Evolutionary conservation across 2,888 invertebrate genomes (phyloP).

Genomic region (Sylvicola cinctus): DNA sequence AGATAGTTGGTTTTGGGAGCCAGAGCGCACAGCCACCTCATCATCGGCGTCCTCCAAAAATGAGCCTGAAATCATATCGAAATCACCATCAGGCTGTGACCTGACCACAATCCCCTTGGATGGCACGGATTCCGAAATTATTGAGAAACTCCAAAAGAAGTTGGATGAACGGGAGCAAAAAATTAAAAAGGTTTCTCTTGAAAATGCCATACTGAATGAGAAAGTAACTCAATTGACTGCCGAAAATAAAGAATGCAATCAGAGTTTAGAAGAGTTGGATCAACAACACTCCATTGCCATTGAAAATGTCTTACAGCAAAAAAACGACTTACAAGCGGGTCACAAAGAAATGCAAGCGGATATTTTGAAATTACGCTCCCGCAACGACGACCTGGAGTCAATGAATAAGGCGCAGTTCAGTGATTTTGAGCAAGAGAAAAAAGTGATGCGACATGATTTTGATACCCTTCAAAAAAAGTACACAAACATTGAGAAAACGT

Average conservation of each 20-base stretch:
- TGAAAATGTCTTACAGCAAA: constrained; percentile 32
- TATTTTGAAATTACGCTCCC: too few species aligned
- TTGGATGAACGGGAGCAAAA: constrained; percentile 22
- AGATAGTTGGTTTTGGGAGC: constrained; percentile 26
- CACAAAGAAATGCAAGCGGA: constrained; percentile 14
- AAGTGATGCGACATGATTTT: too few species aligned
- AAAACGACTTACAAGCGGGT: constrained; percentile 28
- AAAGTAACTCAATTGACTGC: constrained; percentile 26
- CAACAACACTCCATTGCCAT: constrained; percentile 50
- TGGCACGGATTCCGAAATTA: constrained; percentile 12
- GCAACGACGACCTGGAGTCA: too few species aligned
- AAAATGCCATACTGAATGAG: constrained; percentile 27
- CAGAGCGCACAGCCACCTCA: constrained; percentile 13
- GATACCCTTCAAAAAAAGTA: background rate
- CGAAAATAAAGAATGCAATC: constrained; percentile 28
- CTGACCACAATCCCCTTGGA: constrained; percentile 15
- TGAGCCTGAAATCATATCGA: constrained; percentile 13
- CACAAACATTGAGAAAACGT: background rate
- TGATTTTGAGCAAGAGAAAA: too few species aligned
- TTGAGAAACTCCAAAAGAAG: constrained; percentile 28
- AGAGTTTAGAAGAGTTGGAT: constrained; percentile 48
- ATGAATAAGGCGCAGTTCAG: too few species aligned
- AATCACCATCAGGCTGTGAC: constrained; percentile 13
- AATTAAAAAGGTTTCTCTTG: constrained; percentile 22
- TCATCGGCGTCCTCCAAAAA: constrained; percentile 11